Evolutionary conservation across 2,888 invertebrate species (phyloP), one percentile per base, ranked within the genome.

Genomic region (Limnephilus auricula): DNA sequence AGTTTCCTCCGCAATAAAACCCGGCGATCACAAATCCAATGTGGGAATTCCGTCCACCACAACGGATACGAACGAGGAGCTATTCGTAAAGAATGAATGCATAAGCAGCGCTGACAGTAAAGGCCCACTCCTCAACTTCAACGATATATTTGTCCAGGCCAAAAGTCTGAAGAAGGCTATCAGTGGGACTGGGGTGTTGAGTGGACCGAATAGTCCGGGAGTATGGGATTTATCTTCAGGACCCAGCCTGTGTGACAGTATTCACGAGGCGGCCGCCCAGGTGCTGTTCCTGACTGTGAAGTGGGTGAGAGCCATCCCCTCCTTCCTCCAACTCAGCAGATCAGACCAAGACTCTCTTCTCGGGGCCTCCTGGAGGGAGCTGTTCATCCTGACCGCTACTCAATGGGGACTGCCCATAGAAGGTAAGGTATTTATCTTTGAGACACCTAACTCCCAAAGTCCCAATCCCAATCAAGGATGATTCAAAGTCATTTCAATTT

Each of bases 331-430:
- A 94, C 96, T 98, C 93, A 94, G 94, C 89, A 93, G 93, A 1
- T 93, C 96, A 87, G 98, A 98, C 94, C 98, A 98, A 94, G 96
- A 97, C 0, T 96, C 96, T 89, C 95, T 98, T 79, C 95, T 98
- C 90, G 97, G 98, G 94, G 97, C 97, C 94, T 97, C 98, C 50
- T 98, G 98, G 98, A 97, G 97, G 93, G 98, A 98, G 94, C 95
- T 98, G 6, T 98, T 98, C 94, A 96, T 98, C 1, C 94, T 98
- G 15, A 98, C 98, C 50, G 98, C 98, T 13, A 98, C 98, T 0
- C 98, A 98, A 94, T 98, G 97, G 97, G 96, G 97, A 2, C 96
- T 98, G 92, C 96, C 97, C 31, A 96, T 98, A 78, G 97, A 97
- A 95, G 97, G 98, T 97, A 95, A 94, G 82, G 1, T 6, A 65